Evolutionary conservation across 2,797 vertebrate genomes (phyloP).

Genomic region (Paratrypauchen microcephalus): DNA sequence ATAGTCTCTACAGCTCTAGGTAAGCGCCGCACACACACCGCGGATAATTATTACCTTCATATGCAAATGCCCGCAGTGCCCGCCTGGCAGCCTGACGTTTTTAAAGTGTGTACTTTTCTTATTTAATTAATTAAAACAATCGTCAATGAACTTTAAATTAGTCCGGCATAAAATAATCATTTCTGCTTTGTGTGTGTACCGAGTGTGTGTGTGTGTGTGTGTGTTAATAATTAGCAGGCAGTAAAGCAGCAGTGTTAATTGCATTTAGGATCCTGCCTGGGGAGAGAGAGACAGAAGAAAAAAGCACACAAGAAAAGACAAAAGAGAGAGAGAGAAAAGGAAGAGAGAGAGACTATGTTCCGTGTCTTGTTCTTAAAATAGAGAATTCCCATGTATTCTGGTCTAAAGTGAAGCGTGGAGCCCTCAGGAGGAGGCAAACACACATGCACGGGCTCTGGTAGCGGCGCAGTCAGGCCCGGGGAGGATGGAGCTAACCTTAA

Average conservation of each 20-base stretch:
- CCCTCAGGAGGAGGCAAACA: constrained; percentile 63
- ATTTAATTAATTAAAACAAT: constrained; percentile 85
- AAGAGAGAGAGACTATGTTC: constrained; percentile 64
- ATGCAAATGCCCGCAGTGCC: constrained; percentile 63
- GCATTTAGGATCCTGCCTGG: constrained; percentile 90
- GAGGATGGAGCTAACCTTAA: constrained; percentile 94
- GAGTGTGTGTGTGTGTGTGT: constrained; percentile 2
- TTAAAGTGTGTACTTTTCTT: constrained; percentile 79
- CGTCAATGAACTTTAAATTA: constrained; percentile 95
- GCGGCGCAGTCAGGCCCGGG: constrained; percentile 80
- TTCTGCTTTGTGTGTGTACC: constrained; percentile 24
- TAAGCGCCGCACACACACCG: constrained; percentile 28
- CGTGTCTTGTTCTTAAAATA: constrained; percentile 90
- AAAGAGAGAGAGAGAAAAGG: constrained; percentile 20
- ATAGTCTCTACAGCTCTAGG: constrained; percentile 22
- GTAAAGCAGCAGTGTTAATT: constrained; percentile 93
- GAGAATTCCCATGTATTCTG: constrained; percentile 90
- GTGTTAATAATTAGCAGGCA: constrained; percentile 96
- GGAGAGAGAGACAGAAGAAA: constrained; percentile 67
- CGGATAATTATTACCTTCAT: constrained; percentile 74
- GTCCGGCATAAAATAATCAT: constrained; percentile 89
- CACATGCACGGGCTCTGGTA: constrained; percentile 35
- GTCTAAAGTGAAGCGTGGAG: constrained; percentile 79
- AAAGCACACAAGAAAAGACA: constrained; percentile 18
- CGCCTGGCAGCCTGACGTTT: constrained; percentile 47